Conservation (phyloP, 2,113 vertebrate species). For the Daubentonia madagascariensis region DNA sequence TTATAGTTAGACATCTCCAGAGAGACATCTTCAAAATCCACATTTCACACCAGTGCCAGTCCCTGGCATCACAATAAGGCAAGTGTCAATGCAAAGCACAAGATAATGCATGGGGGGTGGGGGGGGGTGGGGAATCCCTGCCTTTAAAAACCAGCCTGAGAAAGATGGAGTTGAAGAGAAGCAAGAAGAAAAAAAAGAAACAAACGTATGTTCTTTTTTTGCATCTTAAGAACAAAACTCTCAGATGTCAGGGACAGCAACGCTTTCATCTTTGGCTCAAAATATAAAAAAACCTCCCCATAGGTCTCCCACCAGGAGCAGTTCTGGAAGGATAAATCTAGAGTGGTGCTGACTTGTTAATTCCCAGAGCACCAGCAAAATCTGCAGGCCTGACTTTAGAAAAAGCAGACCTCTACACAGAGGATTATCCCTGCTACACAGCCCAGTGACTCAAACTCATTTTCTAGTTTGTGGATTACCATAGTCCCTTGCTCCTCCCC, state of each 20-base stretch:
- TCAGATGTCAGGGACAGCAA: not conserved
- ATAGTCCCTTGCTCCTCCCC: not conserved
- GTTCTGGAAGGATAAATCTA: conserved; percentile 1
- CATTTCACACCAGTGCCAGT: not conserved
- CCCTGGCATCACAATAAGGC: not conserved
- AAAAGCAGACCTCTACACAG: not conserved
- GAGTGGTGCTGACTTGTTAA: not conserved
- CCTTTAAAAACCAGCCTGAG: not conserved
- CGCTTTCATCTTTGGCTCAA: not conserved
- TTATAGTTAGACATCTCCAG: not conserved
- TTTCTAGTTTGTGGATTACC: conserved; percentile 47
- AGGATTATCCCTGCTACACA: not conserved
- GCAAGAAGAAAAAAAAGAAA: not conserved
- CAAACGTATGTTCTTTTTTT: not conserved
- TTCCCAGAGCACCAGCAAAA: not conserved
- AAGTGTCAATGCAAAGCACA: not conserved
- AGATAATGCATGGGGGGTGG: not conserved
- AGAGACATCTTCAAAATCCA: not conserved
- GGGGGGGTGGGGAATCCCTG: not conserved
- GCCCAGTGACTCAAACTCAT: conserved; percentile 48
- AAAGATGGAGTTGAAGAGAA: not conserved
- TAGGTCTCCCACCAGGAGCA: not conserved
- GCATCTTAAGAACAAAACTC: not conserved
- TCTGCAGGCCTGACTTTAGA: not conserved
- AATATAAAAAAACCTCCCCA: not conserved